phyloP scores from a whole-genome alignment of 2,113 vertebrate genomes.

The Nasalis larvatus region DNA sequence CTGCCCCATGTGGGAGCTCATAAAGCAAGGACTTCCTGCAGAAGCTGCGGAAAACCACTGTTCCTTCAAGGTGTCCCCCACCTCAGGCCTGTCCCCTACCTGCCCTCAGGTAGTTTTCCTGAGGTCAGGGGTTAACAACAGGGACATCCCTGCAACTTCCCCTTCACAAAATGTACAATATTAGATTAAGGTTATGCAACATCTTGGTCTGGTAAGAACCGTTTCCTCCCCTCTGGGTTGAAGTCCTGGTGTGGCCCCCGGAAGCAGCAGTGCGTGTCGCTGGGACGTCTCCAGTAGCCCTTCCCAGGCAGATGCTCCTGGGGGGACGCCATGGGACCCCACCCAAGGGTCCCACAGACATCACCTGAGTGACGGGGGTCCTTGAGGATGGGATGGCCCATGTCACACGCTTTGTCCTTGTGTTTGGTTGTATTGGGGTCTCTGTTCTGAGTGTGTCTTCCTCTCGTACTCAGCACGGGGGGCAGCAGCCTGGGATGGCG shows the following conservation, averaged over 20 bases:
- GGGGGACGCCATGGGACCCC: conserved; percentile 68
- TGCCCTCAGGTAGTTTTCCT: not conserved
- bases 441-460: not conserved
- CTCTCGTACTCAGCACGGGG: not conserved
- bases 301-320: conserved; percentile 57
- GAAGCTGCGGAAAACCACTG: conserved; percentile 52
- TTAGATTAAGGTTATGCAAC: not conserved
- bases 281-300: conserved; percentile 6
- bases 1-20: conserved; percentile 57
- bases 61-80: not conserved
- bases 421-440: not conserved
- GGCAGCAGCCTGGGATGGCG: not conserved
- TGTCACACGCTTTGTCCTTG: conserved; percentile 41
- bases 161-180: accelerated
- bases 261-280: conserved; percentile 2
- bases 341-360: conserved; percentile 57
- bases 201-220: not conserved
- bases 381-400: conserved; percentile 13
- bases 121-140: not conserved
- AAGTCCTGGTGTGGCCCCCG: not conserved
- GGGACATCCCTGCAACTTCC: not conserved
- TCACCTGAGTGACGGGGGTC: conserved; percentile 46
- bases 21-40: conserved; percentile 68
- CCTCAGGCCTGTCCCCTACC: not conserved
- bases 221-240: not conserved